These are phyloP conservation scores for Pachymerium ferrugineum DNA, from an alignment of 2,888 invertebrate species.

Conservation along the genomic window DNA sequence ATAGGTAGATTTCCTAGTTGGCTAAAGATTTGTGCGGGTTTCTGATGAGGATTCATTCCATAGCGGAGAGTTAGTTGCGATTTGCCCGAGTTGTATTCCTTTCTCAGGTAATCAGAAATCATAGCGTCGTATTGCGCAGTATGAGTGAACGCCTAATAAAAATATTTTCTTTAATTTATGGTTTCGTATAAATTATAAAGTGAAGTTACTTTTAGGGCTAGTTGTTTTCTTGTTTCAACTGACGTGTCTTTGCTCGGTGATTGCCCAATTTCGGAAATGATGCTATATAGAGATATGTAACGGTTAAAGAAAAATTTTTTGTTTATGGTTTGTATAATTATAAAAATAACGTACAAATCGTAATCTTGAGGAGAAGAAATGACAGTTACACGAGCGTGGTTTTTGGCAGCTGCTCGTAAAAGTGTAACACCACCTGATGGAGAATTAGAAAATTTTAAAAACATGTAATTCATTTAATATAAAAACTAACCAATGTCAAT, in stretches of 20 bases:
- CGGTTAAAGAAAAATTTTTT: neutral
- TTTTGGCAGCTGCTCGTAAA: constrained; percentile 92
- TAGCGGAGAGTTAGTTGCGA: constrained; percentile 83
- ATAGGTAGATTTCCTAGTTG: constrained; percentile 72
- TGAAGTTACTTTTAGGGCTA: constrained; percentile 49
- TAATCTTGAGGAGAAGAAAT: constrained; percentile 90
- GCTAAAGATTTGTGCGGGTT: constrained; percentile 87
- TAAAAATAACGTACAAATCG: constrained; percentile 44
- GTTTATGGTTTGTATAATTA: neutral
- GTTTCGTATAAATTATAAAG: neutral
- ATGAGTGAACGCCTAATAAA: constrained; percentile 83
- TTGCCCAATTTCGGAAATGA: constrained; percentile 65
- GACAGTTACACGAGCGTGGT: constrained; percentile 88
- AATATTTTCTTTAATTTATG: neutral
- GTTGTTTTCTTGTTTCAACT: constrained; percentile 61
- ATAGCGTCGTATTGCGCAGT: constrained; percentile 91
- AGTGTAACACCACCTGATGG: constrained; percentile 79
- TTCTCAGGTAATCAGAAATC: constrained; percentile 91
- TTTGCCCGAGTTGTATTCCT: constrained; percentile 70
- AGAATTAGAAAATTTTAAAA: neutral
- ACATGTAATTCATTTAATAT: neutral
- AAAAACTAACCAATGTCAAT: constrained; percentile 75
- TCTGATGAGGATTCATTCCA: constrained; percentile 97
- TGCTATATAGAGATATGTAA: constrained; percentile 42
- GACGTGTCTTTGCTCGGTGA: constrained; percentile 63